A percentile compares a stretch with the other conserved stretches of the same genome.
Conservation (phyloP, 2,113 vertebrate genomes). For the Ariopsis seemanni region DNA sequence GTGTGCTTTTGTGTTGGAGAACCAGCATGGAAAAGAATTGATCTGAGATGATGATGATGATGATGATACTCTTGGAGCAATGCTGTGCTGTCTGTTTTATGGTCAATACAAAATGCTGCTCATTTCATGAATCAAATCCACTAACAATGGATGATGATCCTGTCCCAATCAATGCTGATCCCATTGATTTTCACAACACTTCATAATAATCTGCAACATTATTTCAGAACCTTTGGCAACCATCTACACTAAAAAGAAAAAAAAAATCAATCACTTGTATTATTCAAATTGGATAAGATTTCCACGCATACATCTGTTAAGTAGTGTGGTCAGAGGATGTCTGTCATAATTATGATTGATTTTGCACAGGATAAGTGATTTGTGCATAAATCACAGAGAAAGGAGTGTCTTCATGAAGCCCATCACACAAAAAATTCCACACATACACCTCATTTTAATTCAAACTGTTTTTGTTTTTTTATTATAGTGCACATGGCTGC, state of each 20-base stretch:
- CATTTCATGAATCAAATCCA: not conserved
- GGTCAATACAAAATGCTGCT: not conserved
- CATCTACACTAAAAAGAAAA: not conserved
- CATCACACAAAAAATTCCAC: not conserved
- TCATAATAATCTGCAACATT: not conserved
- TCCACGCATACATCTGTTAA: not conserved
- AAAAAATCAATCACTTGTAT: not conserved
- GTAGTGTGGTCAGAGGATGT: not conserved
- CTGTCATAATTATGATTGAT: not conserved
- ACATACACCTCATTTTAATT: not conserved
- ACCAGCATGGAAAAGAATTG: not conserved
- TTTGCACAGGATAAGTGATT: not conserved
- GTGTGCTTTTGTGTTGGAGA: not conserved
- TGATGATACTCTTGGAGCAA: not conserved
- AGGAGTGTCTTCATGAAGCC: not conserved
- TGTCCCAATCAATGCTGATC: not conserved
- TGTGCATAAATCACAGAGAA: not conserved
- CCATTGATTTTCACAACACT: not conserved
- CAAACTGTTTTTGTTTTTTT: not conserved
- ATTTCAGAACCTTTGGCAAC: not conserved
- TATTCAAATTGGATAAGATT: too few relatives aligned
- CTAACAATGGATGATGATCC: too few relatives aligned
- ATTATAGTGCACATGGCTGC: not conserved
- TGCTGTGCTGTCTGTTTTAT: not conserved
- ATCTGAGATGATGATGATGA: slow-evolving; percentile 9